phyloP scores from a whole-genome alignment of 2,888 invertebrate species.

The Lomographa bimaculata region DNA sequence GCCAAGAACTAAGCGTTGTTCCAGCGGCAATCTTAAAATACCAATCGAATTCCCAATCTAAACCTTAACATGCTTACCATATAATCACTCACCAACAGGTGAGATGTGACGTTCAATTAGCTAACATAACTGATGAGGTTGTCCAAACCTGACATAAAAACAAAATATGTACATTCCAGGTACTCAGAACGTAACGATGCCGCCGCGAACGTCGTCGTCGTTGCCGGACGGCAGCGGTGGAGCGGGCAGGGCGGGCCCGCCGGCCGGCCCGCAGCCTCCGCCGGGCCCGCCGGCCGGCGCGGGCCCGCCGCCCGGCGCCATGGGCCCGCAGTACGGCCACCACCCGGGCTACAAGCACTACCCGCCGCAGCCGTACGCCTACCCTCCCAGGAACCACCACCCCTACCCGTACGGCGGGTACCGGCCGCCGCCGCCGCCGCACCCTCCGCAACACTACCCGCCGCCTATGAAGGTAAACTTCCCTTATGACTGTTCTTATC shows the following conservation, averaged over 20 bases:
- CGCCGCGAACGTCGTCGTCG: slow-evolving; percentile 95
- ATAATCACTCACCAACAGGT: too few relatives aligned
- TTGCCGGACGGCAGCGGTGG: slow-evolving; percentile 83
- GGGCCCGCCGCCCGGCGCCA: slow-evolving; percentile 66
- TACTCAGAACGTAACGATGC: slow-evolving; percentile 97
- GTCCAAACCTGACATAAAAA: too few relatives aligned
- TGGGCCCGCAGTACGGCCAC: slow-evolving; percentile 71
- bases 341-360: slow-evolving; percentile 74
- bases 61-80: too few relatives aligned
- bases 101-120: too few relatives aligned
- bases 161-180: too few relatives aligned
- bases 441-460: slow-evolving; percentile 73
- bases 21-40: too few relatives aligned
- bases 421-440: slow-evolving; percentile 70
- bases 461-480: slow-evolving; percentile 62
- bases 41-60: too few relatives aligned
- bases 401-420: slow-evolving; percentile 77
- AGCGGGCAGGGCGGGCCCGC: slow-evolving; percentile 55
- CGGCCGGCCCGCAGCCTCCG: slow-evolving; percentile 48
- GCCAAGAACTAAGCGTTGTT: too few relatives aligned
- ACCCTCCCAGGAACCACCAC: slow-evolving; percentile 75
- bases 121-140: too few relatives aligned
- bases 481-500: neutral
- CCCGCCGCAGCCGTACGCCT: slow-evolving; percentile 76
- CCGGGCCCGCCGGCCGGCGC: slow-evolving; percentile 51